Evolutionary conservation across 2,888 invertebrate genomes (phyloP).

Genomic region (Diarsia rubi): DNA sequence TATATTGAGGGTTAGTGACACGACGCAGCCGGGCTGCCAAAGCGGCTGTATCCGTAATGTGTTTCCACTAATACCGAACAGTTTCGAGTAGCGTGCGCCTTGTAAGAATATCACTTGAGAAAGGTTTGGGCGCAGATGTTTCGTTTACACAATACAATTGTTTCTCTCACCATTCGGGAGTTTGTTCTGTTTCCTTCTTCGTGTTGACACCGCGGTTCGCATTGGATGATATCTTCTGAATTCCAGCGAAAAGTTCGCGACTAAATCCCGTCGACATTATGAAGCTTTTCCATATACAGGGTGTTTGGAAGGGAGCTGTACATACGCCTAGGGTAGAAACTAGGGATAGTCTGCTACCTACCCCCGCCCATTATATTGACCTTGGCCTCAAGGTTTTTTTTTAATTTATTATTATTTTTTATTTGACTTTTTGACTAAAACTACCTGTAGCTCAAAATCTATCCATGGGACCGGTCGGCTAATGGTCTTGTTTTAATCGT

Average conservation of each 20-base stretch:
- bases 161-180: slow-evolving; percentile 60
- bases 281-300: slow-evolving; percentile 73
- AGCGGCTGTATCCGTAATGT: slow-evolving; percentile 41
- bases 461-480: too few relatives aligned
- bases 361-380: too few relatives aligned
- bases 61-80: slow-evolving; percentile 47
- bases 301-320: too few relatives aligned
- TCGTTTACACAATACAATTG: slow-evolving; percentile 65
- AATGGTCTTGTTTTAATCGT: too few relatives aligned
- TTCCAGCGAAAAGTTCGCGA: slow-evolving; percentile 61
- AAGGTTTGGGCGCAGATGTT: slow-evolving; percentile 66
- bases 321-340: too few relatives aligned
- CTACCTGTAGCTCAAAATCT: too few relatives aligned
- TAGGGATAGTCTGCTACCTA: too few relatives aligned
- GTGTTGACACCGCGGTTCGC: slow-evolving; percentile 60
- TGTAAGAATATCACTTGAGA: slow-evolving; percentile 57
- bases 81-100: slow-evolving; percentile 35
- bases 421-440: too few relatives aligned
- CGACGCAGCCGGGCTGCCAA: slow-evolving; percentile 37
- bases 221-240: slow-evolving; percentile 61
- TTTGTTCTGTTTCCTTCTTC: slow-evolving; percentile 61
- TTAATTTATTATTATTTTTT: too few relatives aligned
- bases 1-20: slow-evolving; percentile 41
- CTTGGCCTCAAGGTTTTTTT: too few relatives aligned
- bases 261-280: slow-evolving; percentile 64